Base-by-base conservation (phyloP, 2,113 vertebrate species). In the Gallinago jamesoni region DNA sequence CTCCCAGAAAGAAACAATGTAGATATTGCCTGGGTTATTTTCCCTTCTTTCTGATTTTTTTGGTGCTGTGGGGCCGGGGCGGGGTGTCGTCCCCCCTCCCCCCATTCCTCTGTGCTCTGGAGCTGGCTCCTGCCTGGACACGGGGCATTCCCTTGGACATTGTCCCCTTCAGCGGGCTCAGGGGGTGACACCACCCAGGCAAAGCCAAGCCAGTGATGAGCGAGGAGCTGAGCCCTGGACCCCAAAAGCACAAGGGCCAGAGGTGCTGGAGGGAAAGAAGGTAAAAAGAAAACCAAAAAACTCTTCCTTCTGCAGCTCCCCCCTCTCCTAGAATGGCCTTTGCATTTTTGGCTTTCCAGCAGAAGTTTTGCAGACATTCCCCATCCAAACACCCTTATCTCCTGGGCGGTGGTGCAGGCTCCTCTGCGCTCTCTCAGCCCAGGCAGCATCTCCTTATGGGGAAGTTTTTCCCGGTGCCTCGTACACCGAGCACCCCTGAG, bases 1-100 rank as follows among this genome's bases (percentile, higher is more conserved):
- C 91, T 85, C 60, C 75, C 47, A 39, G 90, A 93, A 92, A 97
- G 92, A 94, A 87, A 84, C 90, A 78, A 59, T 12, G 50, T 18
- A 7, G 27, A 22, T 53, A 27, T 0, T 16, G 63, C 27, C n/a
- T 12, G 30, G 0, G 1, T 68, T 52, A 20, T 21, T 77, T 52
- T 41, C 2, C 0, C 41, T 72, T 50, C 25, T 35, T 12, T 50
- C 35, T 13, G 45, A 2, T 12, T 39, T 66, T n/a, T 47, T 19
- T 6, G 19, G 6, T 0, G 1, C 6, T 8, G n/a, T 13, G 20
- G 43, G 14, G 21, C 7, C 30, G 41, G 69, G 18, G 15, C 1
- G 1, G 33, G 4, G 4, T 23, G 27, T 28, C 5, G 39, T 39
- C 39, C 39, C 39, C 39, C 52, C 27, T n/a, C n/a, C 28, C 53